Conservation (phyloP, 1,140 invertebrate genomes). For the Cotesia glomerata region DNA sequence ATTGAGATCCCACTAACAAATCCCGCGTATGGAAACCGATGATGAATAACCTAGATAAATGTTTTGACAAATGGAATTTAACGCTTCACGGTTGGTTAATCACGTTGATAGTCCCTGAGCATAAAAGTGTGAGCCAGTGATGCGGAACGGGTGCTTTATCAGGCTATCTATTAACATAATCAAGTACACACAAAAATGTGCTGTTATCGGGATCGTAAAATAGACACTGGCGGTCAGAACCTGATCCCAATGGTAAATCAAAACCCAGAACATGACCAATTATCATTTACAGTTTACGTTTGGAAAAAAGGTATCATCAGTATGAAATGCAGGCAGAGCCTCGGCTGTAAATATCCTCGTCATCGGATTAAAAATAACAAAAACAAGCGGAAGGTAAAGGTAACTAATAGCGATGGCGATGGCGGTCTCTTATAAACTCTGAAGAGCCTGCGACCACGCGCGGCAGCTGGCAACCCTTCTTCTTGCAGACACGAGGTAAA, state of each 20-base stretch:
- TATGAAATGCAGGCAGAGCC: too few species aligned
- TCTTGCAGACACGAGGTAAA: neutral
- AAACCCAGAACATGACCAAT: too few species aligned
- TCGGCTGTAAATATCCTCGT: neutral
- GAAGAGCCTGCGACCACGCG: neutral
- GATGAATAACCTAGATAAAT: neutral
- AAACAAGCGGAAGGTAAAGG: neutral
- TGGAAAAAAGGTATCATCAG: too few species aligned
- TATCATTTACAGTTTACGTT: too few species aligned
- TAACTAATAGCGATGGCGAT: constrained; percentile 13
- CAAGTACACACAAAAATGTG: too few species aligned
- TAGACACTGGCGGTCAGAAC: too few species aligned
- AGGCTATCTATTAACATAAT: too few species aligned
- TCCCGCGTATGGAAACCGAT: too few species aligned
- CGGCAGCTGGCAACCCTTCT: constrained; percentile 16
- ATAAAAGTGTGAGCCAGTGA: neutral
- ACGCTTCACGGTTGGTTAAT: neutral
- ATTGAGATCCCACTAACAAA: too few species aligned
- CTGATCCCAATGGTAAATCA: too few species aligned
- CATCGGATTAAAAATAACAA: neutral
- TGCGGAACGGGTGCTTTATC: too few species aligned
- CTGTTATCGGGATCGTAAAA: too few species aligned
- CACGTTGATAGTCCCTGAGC: neutral
- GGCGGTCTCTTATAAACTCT: constrained; percentile 8
- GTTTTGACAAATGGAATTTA: neutral